Conservation (phyloP, 2,888 invertebrate species). For the Phengaris arion region DNA sequence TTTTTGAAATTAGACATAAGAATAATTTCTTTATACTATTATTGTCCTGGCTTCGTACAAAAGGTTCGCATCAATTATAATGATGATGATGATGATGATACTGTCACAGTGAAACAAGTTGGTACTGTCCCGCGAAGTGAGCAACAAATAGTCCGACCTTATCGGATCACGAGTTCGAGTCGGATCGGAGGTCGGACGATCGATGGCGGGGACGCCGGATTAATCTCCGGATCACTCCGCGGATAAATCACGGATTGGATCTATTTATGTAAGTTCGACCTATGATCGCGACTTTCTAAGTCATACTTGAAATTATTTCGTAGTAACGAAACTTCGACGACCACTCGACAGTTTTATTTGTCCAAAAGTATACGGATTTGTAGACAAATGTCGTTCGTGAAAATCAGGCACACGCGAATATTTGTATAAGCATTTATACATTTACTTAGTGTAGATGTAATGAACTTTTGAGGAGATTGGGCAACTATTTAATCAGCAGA, state of each 20-base stretch:
- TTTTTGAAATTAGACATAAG: too few relatives aligned
- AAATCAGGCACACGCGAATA: too few relatives aligned
- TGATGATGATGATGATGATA: constrained; percentile 33
- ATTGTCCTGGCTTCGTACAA: too few relatives aligned
- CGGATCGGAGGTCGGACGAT: constrained; percentile 17
- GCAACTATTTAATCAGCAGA: too few relatives aligned
- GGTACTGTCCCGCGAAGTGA: background rate
- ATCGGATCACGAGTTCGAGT: background rate
- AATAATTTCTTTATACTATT: too few relatives aligned
- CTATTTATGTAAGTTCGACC: background rate
- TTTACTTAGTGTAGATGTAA: too few relatives aligned
- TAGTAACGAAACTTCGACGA: too few relatives aligned
- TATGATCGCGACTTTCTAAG: background rate
- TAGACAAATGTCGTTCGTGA: background rate
- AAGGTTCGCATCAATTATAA: too few relatives aligned
- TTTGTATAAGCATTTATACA: too few relatives aligned
- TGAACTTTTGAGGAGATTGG: too few relatives aligned
- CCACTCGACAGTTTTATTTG: background rate
- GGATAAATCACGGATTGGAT: constrained; percentile 7
- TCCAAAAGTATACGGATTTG: background rate
- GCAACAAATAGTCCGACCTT: constrained; percentile 5
- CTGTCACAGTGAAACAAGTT: background rate
- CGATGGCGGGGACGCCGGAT: background rate
- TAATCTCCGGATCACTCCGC: constrained; percentile 10
- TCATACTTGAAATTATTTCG: background rate